Evolutionary conservation across 2,888 invertebrate genomes (phyloP), one percentile per base, ranked within the genome.

Genomic region (Chorisops tibialis): DNA sequence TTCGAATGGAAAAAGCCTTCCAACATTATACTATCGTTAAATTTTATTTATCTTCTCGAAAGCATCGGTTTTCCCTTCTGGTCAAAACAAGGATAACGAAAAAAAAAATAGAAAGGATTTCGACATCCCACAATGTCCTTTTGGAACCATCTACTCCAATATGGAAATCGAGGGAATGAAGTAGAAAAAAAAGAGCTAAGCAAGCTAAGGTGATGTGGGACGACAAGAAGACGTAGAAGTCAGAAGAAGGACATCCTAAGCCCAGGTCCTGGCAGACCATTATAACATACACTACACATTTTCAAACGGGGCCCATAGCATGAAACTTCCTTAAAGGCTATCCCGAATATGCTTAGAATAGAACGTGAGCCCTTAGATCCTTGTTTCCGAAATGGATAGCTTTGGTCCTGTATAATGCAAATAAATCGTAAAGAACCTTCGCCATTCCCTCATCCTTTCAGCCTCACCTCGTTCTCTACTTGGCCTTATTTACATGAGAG

Each of bases 1-100:
- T 30, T 30, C 3, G 30, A n/a, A 56, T 49, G 48, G 39, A 16
- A 52, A 45, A 21, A 41, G 47, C 59, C 43, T 43, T 24, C 24
- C 30, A 64, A 51, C 61, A 64, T 61, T 62, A 64, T 64, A 58
- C 59, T 59, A 64, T 64, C 64, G 59, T 64, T 64, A 64, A 64
- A 64, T 64, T 64, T 64, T 64, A 64, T 64, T 64, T 64, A 62
- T 64, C 59, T 64, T 41, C 14, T 50, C 16, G 43, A 60, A 14
- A 60, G 22, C 60, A 50, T 60, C 43, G 24, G 16, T 50, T 60
- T 50, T 39, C 39, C 43, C 43, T 41, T 60, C 43, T 60, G 60
- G 60, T 60, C 60, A 60, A 50, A 39, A 41, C n/a, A 49, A 22
- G 38, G 18, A 56, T 30, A 18, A 47, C 47, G 18, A 4, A 16